These are phyloP conservation scores for Nansenia antarctica DNA, from an alignment of 2,113 vertebrate species.

Conservation along the genomic window DNA sequence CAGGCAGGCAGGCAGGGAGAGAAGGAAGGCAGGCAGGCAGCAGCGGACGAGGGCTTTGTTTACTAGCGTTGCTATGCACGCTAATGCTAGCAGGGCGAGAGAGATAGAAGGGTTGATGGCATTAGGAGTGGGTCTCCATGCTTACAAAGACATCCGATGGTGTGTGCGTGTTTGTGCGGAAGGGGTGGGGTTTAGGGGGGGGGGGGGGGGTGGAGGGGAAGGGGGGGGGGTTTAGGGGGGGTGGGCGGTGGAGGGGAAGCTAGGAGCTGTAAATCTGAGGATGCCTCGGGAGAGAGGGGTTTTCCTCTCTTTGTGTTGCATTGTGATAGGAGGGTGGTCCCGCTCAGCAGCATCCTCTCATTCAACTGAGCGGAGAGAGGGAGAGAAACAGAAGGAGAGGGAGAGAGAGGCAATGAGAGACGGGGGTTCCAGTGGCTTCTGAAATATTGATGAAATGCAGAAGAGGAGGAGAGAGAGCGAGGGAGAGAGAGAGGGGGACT, in stretches of 20 bases:
- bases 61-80: slow-evolving; percentile 44
- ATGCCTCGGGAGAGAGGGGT: not conserved
- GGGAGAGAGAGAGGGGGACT: not conserved
- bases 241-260: not conserved
- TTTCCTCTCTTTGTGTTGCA: not conserved
- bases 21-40: slow-evolving; percentile 30
- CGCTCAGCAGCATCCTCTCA: slow-evolving; percentile 35
- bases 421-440: slow-evolving; percentile 50
- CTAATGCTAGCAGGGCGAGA: no score
- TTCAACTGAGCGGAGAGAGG: slow-evolving; percentile 16
- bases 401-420: slow-evolving; percentile 28
- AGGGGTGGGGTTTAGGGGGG: no score
- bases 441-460: slow-evolving; percentile 76
- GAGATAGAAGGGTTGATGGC: no score
- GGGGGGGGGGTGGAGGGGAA: no score
- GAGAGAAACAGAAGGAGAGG: not conserved
- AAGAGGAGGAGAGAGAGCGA: no score
- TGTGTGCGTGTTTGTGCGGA: no score
- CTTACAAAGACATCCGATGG: not conserved
- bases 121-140: not conserved
- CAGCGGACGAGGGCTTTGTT: not conserved
- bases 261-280: not conserved
- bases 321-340: not conserved
- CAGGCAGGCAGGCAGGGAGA: slow-evolving; percentile 23
- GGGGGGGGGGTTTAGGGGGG: no score